phyloP scores from a whole-genome alignment of 2,113 vertebrate genomes.

The Ammospiza caudacuta region DNA sequence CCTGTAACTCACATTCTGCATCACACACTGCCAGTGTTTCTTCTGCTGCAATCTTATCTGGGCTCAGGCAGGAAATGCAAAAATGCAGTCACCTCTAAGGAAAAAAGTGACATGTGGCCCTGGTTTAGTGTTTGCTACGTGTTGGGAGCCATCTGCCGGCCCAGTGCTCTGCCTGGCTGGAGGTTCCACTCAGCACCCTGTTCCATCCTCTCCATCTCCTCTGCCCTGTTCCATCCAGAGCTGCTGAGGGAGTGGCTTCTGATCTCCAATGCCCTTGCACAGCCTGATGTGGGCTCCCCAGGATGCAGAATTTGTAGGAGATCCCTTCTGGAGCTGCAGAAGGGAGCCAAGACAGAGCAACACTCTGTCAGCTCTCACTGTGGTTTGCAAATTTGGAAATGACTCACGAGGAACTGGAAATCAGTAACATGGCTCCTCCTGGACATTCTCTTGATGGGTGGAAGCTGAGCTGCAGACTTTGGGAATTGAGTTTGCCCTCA shows the following conservation, averaged over 20 bases:
- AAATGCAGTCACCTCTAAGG: neutral
- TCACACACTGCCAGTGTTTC: fast-evolving
- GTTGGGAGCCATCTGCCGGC: neutral
- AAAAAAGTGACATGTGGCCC: neutral
- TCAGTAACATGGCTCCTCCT: neutral
- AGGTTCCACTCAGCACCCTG: neutral
- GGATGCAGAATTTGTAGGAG: neutral
- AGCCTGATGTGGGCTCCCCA: neutral
- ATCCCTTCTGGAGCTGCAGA: neutral
- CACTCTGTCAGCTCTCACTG: neutral
- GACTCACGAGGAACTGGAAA: neutral
- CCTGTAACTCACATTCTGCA: neutral
- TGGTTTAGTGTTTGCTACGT: fast-evolving
- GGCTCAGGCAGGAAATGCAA: neutral
- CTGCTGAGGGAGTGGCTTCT: neutral
- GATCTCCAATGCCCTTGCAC: neutral
- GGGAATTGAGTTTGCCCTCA: neutral
- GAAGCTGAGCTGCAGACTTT: neutral
- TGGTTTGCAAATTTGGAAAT: neutral
- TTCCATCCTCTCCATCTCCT: neutral
- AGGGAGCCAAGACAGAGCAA: neutral
- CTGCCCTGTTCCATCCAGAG: neutral
- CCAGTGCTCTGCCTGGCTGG: neutral
- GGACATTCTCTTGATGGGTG: neutral
- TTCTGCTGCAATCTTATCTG: neutral